Conservation (phyloP, 2,888 invertebrate species). For the Heliconius aoede region DNA sequence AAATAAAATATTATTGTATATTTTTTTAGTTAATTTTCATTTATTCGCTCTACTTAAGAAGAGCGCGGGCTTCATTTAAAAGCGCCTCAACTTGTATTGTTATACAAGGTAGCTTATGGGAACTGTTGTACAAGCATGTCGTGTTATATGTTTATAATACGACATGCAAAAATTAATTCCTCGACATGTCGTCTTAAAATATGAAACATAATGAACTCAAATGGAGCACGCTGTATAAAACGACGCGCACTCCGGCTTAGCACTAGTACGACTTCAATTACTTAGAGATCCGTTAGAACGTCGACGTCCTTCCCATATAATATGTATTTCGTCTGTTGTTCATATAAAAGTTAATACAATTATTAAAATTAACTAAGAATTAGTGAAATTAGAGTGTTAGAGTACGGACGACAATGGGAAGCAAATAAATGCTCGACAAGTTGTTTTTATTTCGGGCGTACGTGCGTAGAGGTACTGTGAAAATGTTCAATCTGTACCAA, state of each 20-base stretch:
- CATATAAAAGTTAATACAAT: slow-evolving; percentile 34
- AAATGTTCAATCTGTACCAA: slow-evolving; percentile 91
- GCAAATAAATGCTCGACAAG: slow-evolving; percentile 33
- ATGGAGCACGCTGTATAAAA: slow-evolving; percentile 22
- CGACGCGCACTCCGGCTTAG: slow-evolving; percentile 37
- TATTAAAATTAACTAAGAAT: slow-evolving; percentile 32
- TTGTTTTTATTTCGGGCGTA: slow-evolving; percentile 30
- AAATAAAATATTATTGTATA: too few species aligned
- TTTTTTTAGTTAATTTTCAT: too few species aligned
- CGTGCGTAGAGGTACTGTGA: slow-evolving; percentile 48
- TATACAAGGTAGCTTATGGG: too few species aligned
- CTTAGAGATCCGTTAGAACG: slow-evolving; percentile 63
- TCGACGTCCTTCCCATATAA: slow-evolving; percentile 48
- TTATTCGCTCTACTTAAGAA: too few species aligned
- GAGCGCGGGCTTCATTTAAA: too few species aligned
- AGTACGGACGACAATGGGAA: neutral
- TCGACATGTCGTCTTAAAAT: slow-evolving; percentile 3
- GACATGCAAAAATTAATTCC: neutral
- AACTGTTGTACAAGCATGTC: too few species aligned
- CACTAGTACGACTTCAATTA: slow-evolving; percentile 76
- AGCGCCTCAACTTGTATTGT: too few species aligned
- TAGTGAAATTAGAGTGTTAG: neutral
- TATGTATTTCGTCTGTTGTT: slow-evolving; percentile 36
- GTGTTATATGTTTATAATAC: too few species aligned
- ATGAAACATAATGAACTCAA: slow-evolving; percentile 5